Evolutionary conservation across 2,797 vertebrate species (phyloP).

Genomic region (Ceyx erithaca): DNA sequence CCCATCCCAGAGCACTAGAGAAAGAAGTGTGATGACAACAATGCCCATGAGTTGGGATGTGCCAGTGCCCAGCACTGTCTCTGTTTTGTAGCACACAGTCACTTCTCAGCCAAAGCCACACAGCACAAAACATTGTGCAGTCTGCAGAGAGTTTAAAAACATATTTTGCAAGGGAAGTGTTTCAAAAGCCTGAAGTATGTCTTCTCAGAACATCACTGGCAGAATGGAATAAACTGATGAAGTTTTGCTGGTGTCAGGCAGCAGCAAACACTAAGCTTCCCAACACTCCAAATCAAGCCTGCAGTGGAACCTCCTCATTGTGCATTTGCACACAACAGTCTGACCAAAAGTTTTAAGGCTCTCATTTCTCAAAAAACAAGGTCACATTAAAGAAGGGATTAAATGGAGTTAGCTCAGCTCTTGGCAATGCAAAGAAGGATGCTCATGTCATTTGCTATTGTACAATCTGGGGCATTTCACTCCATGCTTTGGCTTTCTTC

Average conservation of each 20-base stretch:
- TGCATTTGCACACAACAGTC: slow-evolving; percentile 22
- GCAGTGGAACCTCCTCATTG: slow-evolving; percentile 10
- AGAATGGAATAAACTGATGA: background rate
- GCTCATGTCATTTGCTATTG: slow-evolving; percentile 73
- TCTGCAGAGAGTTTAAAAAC: background rate
- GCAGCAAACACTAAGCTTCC: slow-evolving; percentile 31
- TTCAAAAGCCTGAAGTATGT: slow-evolving; percentile 4
- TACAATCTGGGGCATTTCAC: slow-evolving; percentile 89
- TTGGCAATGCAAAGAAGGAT: slow-evolving; percentile 42
- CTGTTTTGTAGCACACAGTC: background rate
- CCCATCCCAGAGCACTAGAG: background rate
- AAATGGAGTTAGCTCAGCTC: slow-evolving; percentile 31
- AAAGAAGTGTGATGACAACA: background rate
- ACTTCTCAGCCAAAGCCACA: slow-evolving; percentile 1
- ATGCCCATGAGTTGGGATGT: background rate
- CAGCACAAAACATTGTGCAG: background rate
- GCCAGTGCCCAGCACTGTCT: background rate
- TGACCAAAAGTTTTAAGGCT: slow-evolving; percentile 51
- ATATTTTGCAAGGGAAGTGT: background rate
- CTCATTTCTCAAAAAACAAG: slow-evolving; percentile 32
- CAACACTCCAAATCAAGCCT: slow-evolving; percentile 17
- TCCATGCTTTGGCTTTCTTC: slow-evolving; percentile 96
- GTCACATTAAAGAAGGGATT: slow-evolving; percentile 53
- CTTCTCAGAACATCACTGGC: slow-evolving; percentile 18
- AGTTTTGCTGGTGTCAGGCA: slow-evolving; percentile 1